A percentile compares a stretch with the other conserved stretches of the same genome.
These are phyloP conservation scores for Arrhopalites spinosus DNA, from an alignment of 2,888 invertebrate genomes.

Conservation along the genomic window DNA sequence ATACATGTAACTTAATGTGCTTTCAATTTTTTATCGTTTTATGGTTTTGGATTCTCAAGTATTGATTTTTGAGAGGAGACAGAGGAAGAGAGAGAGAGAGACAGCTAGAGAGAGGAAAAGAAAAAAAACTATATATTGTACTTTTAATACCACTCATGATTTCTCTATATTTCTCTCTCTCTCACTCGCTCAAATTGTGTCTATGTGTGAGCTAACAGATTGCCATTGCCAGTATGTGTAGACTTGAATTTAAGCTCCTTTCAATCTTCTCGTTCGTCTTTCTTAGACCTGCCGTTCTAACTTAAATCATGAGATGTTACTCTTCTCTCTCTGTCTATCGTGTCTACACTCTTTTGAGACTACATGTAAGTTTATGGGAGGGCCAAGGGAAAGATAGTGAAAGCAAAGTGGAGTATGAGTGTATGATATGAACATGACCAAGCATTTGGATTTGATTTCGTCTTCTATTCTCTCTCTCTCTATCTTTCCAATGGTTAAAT, in stretches of 20 bases:
- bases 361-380: not conserved
- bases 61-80: not conserved
- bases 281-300: not conserved
- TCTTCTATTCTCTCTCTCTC: slow-evolving; percentile 3
- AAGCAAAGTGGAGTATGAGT: not conserved
- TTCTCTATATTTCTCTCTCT: not conserved
- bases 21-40: not conserved
- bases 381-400: not conserved
- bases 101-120: not conserved
- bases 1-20: not conserved
- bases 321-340: not conserved
- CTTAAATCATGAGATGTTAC: not conserved
- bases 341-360: too few species aligned
- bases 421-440: not conserved
- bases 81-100: not conserved
- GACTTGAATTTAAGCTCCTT: slow-evolving; percentile 5
- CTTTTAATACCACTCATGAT: not conserved
- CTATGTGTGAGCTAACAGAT: not conserved
- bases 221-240: not conserved
- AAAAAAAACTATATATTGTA: not conserved
- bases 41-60: not conserved
- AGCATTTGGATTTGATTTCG: slow-evolving; percentile 14
- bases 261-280: slow-evolving; percentile 1
- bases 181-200: not conserved
- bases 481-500: not conserved